Conservation (phyloP, 2,888 invertebrate genomes). For the Thymelicus lineola region DNA sequence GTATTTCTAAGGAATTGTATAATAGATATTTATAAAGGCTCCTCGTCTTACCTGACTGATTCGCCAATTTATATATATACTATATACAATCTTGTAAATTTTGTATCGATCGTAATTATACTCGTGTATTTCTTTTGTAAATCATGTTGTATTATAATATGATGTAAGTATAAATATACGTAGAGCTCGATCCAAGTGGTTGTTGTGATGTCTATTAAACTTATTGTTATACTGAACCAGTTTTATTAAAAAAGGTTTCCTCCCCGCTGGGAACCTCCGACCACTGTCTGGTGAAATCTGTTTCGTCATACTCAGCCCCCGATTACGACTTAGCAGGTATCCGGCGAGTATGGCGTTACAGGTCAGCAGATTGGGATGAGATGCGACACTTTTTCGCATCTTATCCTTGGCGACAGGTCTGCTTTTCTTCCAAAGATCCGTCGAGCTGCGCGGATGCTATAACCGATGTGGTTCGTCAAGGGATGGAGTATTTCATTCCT, state of each 20-base stretch:
- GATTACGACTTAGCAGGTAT: too few species aligned
- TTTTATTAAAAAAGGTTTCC: constrained; percentile 21
- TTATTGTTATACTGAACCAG: constrained; percentile 62
- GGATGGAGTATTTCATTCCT: too few species aligned
- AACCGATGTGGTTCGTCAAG: too few species aligned
- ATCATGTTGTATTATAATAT: constrained; percentile 27
- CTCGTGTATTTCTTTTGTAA: constrained; percentile 44
- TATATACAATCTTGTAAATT: constrained; percentile 57
- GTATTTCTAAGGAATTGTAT: constrained; percentile 35
- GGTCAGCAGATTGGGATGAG: too few species aligned
- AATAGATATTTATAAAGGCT: constrained; percentile 38
- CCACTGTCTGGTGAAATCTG: too few species aligned
- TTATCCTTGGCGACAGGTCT: too few species aligned
- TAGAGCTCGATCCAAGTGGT: constrained; percentile 79
- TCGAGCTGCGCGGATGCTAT: too few species aligned
- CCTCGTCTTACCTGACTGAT: constrained; percentile 59
- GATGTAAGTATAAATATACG: constrained; percentile 55
- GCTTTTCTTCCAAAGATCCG: too few species aligned
- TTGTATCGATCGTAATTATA: constrained; percentile 51
- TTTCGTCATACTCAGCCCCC: too few species aligned
- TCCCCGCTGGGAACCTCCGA: too few species aligned
- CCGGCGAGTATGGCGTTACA: too few species aligned
- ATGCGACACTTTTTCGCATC: too few species aligned
- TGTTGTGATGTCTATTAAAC: constrained; percentile 85
- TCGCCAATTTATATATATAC: constrained; percentile 53